These are phyloP conservation scores for Tetragonisca angustula DNA, from an alignment of 2,888 invertebrate genomes.

Conservation along the genomic window DNA sequence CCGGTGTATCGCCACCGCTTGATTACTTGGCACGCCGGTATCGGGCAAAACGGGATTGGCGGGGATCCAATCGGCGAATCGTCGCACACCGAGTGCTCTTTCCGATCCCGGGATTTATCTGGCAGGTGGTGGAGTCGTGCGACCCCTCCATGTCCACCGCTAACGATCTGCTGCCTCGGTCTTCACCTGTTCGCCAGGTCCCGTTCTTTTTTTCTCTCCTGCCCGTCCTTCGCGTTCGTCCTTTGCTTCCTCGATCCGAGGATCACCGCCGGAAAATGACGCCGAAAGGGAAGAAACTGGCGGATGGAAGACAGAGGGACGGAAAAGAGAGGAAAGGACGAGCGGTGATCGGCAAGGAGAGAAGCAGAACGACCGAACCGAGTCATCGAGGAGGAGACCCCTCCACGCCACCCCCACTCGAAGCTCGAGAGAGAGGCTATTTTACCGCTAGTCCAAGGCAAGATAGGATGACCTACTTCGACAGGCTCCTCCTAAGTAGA, in stretches of 20 bases:
- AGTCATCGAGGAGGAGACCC: slow-evolving; percentile 64
- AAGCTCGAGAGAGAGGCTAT: slow-evolving; percentile 76
- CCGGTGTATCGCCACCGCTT: slow-evolving; percentile 52
- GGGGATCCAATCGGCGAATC: slow-evolving; percentile 73
- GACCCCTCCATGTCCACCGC: slow-evolving; percentile 63
- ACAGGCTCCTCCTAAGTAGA: slow-evolving; percentile 83
- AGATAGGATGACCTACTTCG: slow-evolving; percentile 83
- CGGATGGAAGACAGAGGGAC: background rate
- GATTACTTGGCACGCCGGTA: slow-evolving; percentile 62
- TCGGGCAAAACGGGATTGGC: slow-evolving; percentile 62
- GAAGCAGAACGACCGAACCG: slow-evolving; percentile 36
- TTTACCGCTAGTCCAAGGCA: slow-evolving; percentile 76
- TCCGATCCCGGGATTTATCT: slow-evolving; percentile 72
- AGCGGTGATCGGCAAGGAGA: slow-evolving; percentile 14
- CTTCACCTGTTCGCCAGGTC: too few species aligned
- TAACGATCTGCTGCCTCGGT: slow-evolving; percentile 57
- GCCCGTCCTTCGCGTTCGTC: background rate
- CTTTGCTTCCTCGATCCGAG: background rate
- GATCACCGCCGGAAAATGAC: background rate
- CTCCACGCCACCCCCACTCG: slow-evolving; percentile 72
- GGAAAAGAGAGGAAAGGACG: background rate
- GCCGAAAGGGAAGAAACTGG: background rate
- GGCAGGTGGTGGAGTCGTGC: slow-evolving; percentile 67
- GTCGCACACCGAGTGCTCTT: slow-evolving; percentile 70
- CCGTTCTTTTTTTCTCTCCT: too few species aligned